Base-by-base conservation (phyloP, 1,140 invertebrate genomes). In the Euura saliciscinereae region DNA sequence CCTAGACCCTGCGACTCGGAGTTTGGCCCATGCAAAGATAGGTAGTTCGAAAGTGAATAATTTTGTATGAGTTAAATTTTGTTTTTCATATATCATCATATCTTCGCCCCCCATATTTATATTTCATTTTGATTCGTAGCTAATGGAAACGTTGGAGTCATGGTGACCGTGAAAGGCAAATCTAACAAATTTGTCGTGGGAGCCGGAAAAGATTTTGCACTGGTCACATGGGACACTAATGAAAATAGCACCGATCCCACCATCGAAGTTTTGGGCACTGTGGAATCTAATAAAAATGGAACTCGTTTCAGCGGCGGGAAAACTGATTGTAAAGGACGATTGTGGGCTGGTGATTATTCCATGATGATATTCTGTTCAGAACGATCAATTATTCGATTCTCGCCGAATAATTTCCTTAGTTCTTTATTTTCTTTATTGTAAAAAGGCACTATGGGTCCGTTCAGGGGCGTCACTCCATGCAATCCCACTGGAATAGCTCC, bases 281-380 rank as follows among this genome's bases (percentile, higher is more conserved):
- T 96, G 1, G 93, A 95, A 59, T 74, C 81, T 0, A 85, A 91
- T 51, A 83, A 85, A 67, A 81, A 84, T 1, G 85, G 82, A 1
- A 96, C 93, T 78, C 88, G 95, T 78, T 91, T 95, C 75, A 98
- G 97, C 79, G 96, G 97, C 85, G 96, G 92, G 11, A 98, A 98
- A 87, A 93, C 93, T 73, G 96, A 98, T 84, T 90, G 91, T 0
- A 83, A 82, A 10, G 96, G 96, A 51, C 87, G 95, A 59, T 84
- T 97, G 2, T 96, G 94, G 91, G 89, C 91, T 74, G 95, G 95
- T 94, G 82, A 87, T 82, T 80, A 44, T 69, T 45, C 28, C 28
- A 28, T 43, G 73, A 68, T 45, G 28, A 28, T 28, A 28, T 28
- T 28, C 28, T 28, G 28, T 28, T 28, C 28, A 28, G 28, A 28